Evolutionary conservation across 2,113 vertebrate genomes (phyloP), one percentile per base, ranked within the genome.

Genomic region (Terrapene triunguis): DNA sequence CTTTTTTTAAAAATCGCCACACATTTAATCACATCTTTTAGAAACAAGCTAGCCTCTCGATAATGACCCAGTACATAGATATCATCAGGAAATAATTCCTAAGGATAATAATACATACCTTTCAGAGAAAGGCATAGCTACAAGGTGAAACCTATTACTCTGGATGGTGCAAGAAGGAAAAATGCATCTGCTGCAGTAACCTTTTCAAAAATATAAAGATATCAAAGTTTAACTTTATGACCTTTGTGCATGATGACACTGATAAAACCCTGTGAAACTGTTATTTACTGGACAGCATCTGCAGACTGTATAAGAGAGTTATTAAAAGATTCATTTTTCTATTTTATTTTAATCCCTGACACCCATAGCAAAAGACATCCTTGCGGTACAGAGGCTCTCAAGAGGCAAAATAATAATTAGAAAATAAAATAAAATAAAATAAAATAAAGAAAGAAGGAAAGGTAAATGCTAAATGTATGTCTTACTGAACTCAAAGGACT

Each of bases 121-220:
- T 79, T 76, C 65, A 62, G 50, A 89, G 96, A 62, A 95, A 94
- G 89, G 57, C 84, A 92, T 80, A 96, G 8, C 17, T 82, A 21
- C 29, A 29, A 94, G 80, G 87, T 82, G 84, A 94, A 97, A 95
- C n/a, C 74, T 47, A 62, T 65, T 95, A 90, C 47, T 85, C 81
- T 83, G 84, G 91, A 89, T 83, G 72, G 89, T 44, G 54, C 22
- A 89, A 38, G 47, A 53, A 93, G 83, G 47, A 69, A 91, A 13
- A 65, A 95, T 81, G 87, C 24, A 81, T 80, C 62, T 88, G 69
- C 82, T 97, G 89, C 88, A 91, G 47, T 25, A 96, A 93, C 53
- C 87, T 96, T 96, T 97, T 65, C 84, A 92, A 95, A 95, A 96
- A 44, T 21, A 97, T 95, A 95, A 87, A 16, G 80, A 93, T 32